Evolutionary conservation across 2,888 invertebrate genomes (phyloP), one percentile per base, ranked within the genome.

Genomic region (Hydrotaea cyrtoneurina): DNA sequence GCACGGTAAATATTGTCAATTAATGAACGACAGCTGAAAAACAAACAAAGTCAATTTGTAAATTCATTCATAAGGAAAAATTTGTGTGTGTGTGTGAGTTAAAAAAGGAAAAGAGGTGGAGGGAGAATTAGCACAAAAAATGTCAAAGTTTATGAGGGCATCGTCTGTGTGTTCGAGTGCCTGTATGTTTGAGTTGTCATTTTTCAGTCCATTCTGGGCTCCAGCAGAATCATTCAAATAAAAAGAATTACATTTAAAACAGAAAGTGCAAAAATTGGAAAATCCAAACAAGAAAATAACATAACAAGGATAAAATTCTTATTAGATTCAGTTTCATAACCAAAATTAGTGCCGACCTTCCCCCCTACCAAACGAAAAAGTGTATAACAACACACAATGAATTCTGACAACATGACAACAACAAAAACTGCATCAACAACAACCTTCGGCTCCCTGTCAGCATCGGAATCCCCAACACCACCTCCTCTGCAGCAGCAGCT

Each of bases 371-470:
- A 69, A 59, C 15, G 39, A 23, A 62, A 85, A 82, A 85, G 82
- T 85, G 82, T 85, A 82, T 82, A 69, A 82, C 82, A 85, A 2
- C 2, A 31, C 31, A 85, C 85, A 80, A 77, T 82, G 74, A 82
- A 85, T 79, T 46, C 83, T 39, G 69, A 71, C 57, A 73, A 57
- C 39, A 55, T 21, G 64, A 71, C 46, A 66, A 50, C 74, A 26
- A n/a, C 59, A 53, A 26, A 73, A 64, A n/a, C 64, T 21, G 23
- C 79, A 76, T 39, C 50, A 69, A 76, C 59, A 50, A 76, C 53
- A 36, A 23, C 57, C 57, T 62, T 62, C 62, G 62, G 66, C 80
- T 78, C 62, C 62, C 50, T 72, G 69, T 78, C 80, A 36, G 36
- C 31, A 53, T 21, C 31, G 26, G 8, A 3, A n/a, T 23, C 43